These are phyloP conservation scores for Scrobipalpa costella DNA, from an alignment of 2,888 invertebrate genomes.

Conservation along the genomic window DNA sequence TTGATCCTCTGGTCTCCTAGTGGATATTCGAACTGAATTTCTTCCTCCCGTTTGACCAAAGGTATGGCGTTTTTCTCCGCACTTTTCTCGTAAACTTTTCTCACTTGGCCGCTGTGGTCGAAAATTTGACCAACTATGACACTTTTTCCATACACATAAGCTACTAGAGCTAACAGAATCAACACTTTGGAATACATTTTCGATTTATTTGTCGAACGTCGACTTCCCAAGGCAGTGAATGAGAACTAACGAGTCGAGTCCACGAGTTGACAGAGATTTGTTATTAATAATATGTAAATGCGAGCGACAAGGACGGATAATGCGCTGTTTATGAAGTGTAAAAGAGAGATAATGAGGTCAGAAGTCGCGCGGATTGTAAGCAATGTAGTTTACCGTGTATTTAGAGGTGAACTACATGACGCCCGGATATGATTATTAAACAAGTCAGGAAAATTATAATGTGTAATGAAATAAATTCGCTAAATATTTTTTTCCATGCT, in stretches of 20 bases:
- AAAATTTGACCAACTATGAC: conserved; percentile 62
- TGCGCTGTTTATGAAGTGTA: conserved; percentile 14
- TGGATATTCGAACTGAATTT: conserved; percentile 57
- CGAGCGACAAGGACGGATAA: conserved; percentile 27
- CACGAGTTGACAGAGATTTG: conserved; percentile 6
- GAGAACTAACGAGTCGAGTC: conserved; percentile 12
- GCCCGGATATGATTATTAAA: not conserved
- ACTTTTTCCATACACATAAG: conserved; percentile 47
- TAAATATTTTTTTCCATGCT: too few species aligned
- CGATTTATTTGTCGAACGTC: not conserved
- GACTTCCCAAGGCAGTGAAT: too few species aligned
- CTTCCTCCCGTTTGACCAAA: conserved; percentile 56
- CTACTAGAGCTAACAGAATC: conserved; percentile 12
- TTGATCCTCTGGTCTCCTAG: conserved; percentile 62
- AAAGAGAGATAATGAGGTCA: conserved; percentile 40
- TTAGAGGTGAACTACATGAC: conserved; percentile 24
- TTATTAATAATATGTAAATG: not conserved
- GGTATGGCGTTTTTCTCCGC: conserved; percentile 51
- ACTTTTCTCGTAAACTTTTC: conserved; percentile 55
- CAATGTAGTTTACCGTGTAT: conserved; percentile 23
- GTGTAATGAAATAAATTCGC: too few species aligned
- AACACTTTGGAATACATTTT: conserved; percentile 47
- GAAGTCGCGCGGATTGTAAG: conserved; percentile 32
- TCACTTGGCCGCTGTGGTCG: conserved; percentile 52
- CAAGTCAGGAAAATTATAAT: too few species aligned